Base-by-base conservation (phyloP, 2,888 invertebrate genomes). In the Tricholauxania praeusta region DNA sequence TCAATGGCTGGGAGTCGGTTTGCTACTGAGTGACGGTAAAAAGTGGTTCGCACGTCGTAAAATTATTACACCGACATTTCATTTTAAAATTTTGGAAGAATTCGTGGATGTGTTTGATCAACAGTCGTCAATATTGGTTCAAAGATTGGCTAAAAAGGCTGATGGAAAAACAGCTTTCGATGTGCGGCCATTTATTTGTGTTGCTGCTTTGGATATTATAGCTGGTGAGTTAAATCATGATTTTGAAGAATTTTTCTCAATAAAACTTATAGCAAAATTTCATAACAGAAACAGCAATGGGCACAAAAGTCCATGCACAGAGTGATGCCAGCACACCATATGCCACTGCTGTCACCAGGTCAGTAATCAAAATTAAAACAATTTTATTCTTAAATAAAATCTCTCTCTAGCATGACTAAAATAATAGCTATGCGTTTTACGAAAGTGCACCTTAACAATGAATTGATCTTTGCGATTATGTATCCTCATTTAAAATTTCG, bases 11-110 rank as follows among this genome's bases (percentile, higher is more conserved):
- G 86, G 86, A 7, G 79, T 76, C 3, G 86, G 86, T 0, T 68
- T 86, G 1, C 75, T 86, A 1, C 70, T 86, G 8, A 86, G 85
- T 74, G 81, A 82, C 48, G 86, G 84, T 48, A 77, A 83, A 1
- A 90, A 90, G 86, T 95, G 94, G 94, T 89, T 89, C 79, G 86
- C 86, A 1, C 89, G 92, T 28, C 89, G 94, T 49, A 93, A 92
- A 84, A 89, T 94, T 74, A 86, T 94, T 68, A 94, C 94, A 0
- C 94, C 94, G 3, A 90, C 94, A 0, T 95, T 94, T 83, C 94
- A 95, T 84, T 94, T 94, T 83, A 91, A 92, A 80, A 93, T 94
- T 72, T 86, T 94, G 60, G 92, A 93, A 80, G 90, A 92, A 78
- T 94, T 93, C 83, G 85, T 93, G 10, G 91, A 91, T 3, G 90